A percentile compares a stretch with the other conserved stretches of the same genome.
These are phyloP conservation scores for Stichopus chloronotus DNA, from an alignment of 35 echinoderm and acorn worm species.

Conservation along the genomic window DNA sequence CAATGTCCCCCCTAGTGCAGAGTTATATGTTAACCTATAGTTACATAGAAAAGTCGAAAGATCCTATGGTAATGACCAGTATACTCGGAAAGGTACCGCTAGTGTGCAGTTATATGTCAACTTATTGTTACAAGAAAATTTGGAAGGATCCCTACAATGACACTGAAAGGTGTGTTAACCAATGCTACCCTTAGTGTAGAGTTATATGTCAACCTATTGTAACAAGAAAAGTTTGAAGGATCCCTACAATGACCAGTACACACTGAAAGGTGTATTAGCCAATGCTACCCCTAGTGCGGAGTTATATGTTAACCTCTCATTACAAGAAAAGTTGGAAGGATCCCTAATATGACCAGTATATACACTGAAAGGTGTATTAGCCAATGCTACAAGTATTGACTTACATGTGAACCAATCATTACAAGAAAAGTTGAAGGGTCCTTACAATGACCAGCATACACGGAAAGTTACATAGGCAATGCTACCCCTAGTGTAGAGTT, in stretches of 20 bases:
- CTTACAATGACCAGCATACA: neutral
- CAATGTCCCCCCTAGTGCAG: neutral
- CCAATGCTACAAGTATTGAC: neutral
- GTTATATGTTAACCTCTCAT: neutral
- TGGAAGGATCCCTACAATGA: neutral
- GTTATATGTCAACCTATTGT: too few species aligned
- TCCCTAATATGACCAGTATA: neutral
- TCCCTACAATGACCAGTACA: neutral
- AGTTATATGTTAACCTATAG: neutral
- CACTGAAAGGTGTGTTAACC: neutral
- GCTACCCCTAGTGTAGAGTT: neutral
- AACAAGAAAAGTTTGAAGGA: neutral
- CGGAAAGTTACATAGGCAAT: neutral
- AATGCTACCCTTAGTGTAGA: too few species aligned
- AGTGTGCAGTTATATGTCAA: conserved; percentile 4
- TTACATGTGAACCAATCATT: neutral
- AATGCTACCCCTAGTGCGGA: neutral
- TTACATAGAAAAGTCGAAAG: neutral
- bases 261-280: neutral
- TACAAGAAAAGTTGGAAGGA: neutral
- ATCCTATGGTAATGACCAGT: neutral
- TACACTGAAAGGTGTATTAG: neutral
- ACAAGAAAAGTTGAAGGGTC: conserved; percentile 3
- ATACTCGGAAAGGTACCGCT: neutral
- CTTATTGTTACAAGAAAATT: neutral